phyloP scores from a whole-genome alignment of 2,888 invertebrate genomes.

The Euphydryas editha region DNA sequence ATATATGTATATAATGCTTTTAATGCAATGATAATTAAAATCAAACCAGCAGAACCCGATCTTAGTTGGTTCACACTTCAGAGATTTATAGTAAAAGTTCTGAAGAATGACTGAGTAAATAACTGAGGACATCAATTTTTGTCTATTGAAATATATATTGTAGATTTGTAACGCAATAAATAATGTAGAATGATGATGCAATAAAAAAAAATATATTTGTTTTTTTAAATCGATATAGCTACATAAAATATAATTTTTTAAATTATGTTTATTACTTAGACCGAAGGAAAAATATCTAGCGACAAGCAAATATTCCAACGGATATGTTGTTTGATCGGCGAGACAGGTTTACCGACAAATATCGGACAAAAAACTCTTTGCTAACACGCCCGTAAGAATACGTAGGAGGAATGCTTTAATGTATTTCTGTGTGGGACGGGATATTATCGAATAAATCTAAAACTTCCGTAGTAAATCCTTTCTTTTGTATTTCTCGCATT shows the following conservation, averaged over 20 bases:
- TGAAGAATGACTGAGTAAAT: no score
- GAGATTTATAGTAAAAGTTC: no score
- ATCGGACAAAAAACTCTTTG: constrained; percentile 58
- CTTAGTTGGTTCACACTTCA: no score
- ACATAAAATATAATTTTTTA: background rate
- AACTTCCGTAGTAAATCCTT: constrained; percentile 11
- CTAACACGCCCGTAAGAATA: constrained; percentile 43
- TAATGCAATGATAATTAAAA: no score
- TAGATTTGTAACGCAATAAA: no score
- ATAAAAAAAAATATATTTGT: background rate
- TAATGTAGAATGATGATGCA: no score
- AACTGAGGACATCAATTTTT: no score
- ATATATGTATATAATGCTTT: no score
- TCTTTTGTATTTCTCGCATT: constrained; percentile 1
- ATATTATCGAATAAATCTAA: constrained; percentile 20
- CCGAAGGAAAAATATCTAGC: constrained; percentile 58
- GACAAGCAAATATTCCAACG: constrained; percentile 75
- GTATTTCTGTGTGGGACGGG: constrained; percentile 35
- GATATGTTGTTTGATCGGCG: constrained; percentile 80
- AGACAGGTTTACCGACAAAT: constrained; percentile 78
- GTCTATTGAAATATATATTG: no score
- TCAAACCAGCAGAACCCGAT: no score
- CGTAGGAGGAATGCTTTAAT: constrained; percentile 38
- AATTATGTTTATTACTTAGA: constrained; percentile 15
- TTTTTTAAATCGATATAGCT: background rate